Base-by-base conservation (phyloP, 2,888 invertebrate genomes). In the Terebella lapidaria region DNA sequence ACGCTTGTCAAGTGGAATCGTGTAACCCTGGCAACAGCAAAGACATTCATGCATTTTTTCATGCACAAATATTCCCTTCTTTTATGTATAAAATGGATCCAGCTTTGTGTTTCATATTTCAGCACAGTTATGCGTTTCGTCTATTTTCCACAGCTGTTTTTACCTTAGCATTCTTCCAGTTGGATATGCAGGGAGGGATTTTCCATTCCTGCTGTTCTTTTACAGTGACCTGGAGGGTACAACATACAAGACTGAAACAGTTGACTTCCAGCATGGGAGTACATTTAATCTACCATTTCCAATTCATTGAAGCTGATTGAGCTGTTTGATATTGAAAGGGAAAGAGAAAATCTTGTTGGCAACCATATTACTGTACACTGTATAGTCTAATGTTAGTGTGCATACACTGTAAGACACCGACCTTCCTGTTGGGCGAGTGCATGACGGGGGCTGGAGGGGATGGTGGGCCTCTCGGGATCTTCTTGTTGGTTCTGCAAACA, bases 191-290 rank as follows among this genome's bases (percentile, higher is more conserved):
- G 0, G 99, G 99, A 4, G 99, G 99, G 68, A 92, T 91, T 83
- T 97, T 97, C 99, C 99, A 99, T 80, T 99, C 99, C 63, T 95
- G 89, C 78, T 99, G 99, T 78, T 99, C 99, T 77, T 97, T 96
- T 0, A 96, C 96, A 1, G 97, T 95, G 0, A 95, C 83, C 81
- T 81, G 65, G 59, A 35, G 42, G 10, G n/a, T 10, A 35, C 10
- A 35, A 35, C 25, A 60, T 57, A 56, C n/a, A 47, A 59, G 49
- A 54, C n/a, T 52, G 18, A 51, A 18, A 49, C 27, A n/a, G 28
- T 18, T 20, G 15, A n/a, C n/a, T n/a, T n/a, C n/a, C n/a, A n/a
- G n/a, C n/a, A n/a, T n/a, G n/a, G n/a, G n/a, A n/a, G n/a, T n/a
- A n/a, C n/a, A n/a, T n/a, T n/a, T n/a, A n/a, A n/a, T n/a, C n/a